Percentiles rank a stretch among this genome's conserved stretches.
Evolutionary conservation across 2,797 vertebrate genomes (phyloP).

Genomic region (Rallus crepitans): DNA sequence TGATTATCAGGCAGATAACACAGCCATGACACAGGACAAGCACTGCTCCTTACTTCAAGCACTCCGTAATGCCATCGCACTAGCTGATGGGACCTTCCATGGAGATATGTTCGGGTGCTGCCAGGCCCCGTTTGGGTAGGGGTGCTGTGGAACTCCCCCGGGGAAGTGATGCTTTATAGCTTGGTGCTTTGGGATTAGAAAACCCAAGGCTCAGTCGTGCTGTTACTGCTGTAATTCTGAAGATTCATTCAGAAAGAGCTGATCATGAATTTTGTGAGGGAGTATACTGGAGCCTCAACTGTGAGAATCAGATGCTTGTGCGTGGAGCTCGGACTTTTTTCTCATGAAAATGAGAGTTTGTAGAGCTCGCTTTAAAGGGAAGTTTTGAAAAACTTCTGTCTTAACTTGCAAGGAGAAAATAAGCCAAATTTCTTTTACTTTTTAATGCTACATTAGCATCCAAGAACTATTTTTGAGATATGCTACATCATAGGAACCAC

Average conservation of each 20-base stretch:
- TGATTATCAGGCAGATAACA: neutral
- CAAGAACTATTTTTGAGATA: neutral
- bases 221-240: neutral
- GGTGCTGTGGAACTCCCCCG: neutral
- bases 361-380: neutral
- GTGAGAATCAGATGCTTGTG: neutral
- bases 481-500: neutral
- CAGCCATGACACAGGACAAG: neutral
- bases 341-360: neutral
- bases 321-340: neutral
- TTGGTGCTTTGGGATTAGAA: neutral
- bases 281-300: neutral
- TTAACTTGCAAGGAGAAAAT: neutral
- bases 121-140: neutral
- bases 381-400: neutral
- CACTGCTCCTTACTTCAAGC: accelerated
- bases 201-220: neutral
- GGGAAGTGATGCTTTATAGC: neutral
- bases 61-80: too few relatives aligned
- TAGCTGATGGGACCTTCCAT: neutral
- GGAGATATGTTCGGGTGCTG: neutral
- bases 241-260: neutral
- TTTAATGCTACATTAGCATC: neutral
- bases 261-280: neutral
- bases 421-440: neutral